Conservation (phyloP, 2,113 vertebrate species). For the Lampris megalopsis region DNA sequence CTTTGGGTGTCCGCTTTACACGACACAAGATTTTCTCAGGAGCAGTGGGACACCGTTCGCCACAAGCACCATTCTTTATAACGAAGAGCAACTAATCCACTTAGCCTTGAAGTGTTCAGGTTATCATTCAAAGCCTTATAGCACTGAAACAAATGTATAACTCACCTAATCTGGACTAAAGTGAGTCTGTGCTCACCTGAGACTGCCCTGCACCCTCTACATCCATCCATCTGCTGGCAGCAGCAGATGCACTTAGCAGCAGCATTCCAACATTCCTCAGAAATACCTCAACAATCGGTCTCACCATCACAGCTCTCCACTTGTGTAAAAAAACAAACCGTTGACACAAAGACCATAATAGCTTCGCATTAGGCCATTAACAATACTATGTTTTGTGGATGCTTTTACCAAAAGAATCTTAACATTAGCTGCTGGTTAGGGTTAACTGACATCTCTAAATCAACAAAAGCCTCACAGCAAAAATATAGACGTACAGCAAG, state of each 20-base stretch:
- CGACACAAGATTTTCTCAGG: too few species aligned
- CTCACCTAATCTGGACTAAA: background rate
- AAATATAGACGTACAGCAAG: too few species aligned
- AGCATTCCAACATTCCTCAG: slow-evolving; percentile 51
- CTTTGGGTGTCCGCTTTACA: too few species aligned
- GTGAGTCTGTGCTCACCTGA: slow-evolving; percentile 17
- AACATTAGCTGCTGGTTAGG: too few species aligned
- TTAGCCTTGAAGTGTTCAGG: background rate
- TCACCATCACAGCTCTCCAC: background rate
- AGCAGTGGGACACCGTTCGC: too few species aligned
- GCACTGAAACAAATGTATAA: background rate
- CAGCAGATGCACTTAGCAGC: background rate
- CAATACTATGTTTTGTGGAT: too few species aligned
- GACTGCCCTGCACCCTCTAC: slow-evolving; percentile 6
- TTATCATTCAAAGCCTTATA: background rate
- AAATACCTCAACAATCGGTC: background rate
- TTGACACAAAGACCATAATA: background rate
- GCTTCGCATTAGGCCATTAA: background rate
- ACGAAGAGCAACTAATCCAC: too few species aligned
- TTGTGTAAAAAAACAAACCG: background rate
- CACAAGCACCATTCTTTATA: too few species aligned
- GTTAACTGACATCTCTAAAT: too few species aligned
- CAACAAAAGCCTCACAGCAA: too few species aligned
- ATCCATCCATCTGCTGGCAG: slow-evolving; percentile 6
- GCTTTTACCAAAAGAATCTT: too few species aligned